phyloP scores from a whole-genome alignment of 2,113 vertebrate genomes.

The Cepphus grylle region DNA sequence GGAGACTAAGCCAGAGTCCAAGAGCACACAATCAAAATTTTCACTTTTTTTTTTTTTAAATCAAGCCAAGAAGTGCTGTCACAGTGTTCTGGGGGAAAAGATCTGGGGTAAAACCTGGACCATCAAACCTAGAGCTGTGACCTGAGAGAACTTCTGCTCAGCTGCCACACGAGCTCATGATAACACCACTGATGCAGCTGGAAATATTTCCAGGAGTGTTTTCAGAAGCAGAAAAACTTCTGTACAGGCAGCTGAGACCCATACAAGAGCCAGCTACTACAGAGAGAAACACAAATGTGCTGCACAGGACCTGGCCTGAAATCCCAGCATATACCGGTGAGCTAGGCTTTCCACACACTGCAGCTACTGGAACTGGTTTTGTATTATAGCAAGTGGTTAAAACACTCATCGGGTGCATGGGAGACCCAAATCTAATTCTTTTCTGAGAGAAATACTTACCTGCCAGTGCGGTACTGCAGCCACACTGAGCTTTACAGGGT shows the following conservation, averaged over 20 bases:
- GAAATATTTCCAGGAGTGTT: not conserved
- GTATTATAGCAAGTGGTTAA: accelerated
- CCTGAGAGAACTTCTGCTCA: not conserved
- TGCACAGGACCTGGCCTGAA: not conserved
- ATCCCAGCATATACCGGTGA: not conserved
- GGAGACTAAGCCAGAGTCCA: not conserved
- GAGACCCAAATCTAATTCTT: not conserved
- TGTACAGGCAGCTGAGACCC: not conserved
- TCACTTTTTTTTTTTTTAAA: not conserved
- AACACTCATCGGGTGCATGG: not conserved
- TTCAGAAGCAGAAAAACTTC: not conserved
- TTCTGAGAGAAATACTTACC: not conserved
- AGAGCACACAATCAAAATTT: not conserved
- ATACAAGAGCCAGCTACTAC: not conserved
- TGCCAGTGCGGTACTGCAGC: not conserved
- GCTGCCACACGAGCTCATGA: not conserved
- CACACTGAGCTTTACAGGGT: not conserved
- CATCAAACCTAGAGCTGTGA: not conserved
- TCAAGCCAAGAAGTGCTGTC: not conserved
- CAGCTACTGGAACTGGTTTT: not conserved
- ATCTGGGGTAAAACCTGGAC: not conserved
- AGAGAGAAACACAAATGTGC: not conserved
- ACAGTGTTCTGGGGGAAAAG: not conserved
- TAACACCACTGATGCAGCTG: not conserved
- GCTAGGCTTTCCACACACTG: too few relatives aligned